These are phyloP conservation scores for Nymphalis urticae DNA, from an alignment of 2,888 invertebrate genomes.

Conservation along the genomic window DNA sequence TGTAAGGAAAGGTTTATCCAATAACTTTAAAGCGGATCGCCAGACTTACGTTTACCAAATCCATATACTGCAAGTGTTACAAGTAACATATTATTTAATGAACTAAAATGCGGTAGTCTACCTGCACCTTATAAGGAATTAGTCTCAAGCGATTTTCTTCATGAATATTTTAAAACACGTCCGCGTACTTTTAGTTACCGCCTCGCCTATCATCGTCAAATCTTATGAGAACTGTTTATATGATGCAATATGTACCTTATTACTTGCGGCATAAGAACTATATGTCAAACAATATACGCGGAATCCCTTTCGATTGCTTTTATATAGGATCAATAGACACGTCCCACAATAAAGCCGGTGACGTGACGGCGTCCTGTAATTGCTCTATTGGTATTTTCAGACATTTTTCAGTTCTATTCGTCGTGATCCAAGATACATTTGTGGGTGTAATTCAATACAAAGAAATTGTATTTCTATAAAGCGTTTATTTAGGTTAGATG, in stretches of 20 bases:
- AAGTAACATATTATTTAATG: no score
- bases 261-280: background rate
- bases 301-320: constrained; percentile 4
- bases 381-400: background rate
- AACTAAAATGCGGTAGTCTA: background rate
- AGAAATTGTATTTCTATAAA: no score
- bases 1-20: no score
- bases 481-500: no score
- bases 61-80: no score
- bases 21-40: no score
- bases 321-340: constrained; percentile 4
- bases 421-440: background rate
- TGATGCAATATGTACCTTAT: background rate
- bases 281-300: background rate
- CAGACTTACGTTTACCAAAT: no score
- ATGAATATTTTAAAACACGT: constrained; percentile 31
- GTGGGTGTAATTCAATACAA: no score
- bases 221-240: background rate
- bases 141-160: constrained; percentile 27
- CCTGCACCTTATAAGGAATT: constrained; percentile 20
- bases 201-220: constrained; percentile 21
- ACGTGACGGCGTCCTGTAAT: constrained; percentile 6
- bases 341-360: background rate
- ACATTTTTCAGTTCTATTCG: background rate
- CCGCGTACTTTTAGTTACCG: constrained; percentile 19